These are phyloP conservation scores for Orchesella cincta DNA, from an alignment of 1,140 invertebrate genomes.

Conservation along the genomic window DNA sequence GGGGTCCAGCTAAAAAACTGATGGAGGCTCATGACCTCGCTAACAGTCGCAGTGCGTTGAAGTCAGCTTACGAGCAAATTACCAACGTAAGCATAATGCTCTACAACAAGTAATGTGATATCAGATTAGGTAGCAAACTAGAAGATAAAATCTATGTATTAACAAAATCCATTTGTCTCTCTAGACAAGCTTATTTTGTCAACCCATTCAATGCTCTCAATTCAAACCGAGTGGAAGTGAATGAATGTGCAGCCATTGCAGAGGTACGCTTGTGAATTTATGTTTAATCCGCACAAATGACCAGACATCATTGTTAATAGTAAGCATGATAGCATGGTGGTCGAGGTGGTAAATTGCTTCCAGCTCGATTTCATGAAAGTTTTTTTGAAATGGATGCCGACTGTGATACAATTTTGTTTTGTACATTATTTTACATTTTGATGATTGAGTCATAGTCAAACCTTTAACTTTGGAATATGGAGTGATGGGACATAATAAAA, in stretches of 20 bases:
- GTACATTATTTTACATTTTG: no score
- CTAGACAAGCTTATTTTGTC: conserved; percentile 79
- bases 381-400: no score
- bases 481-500: no score
- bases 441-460: no score
- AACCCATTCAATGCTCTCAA: conserved; percentile 88
- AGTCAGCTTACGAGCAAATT: conserved; percentile 60
- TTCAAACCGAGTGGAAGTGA: conserved; percentile 76
- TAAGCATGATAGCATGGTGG: no score
- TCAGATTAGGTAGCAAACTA: conserved; percentile 51
- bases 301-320: no score
- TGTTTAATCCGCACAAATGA: no score
- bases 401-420: no score
- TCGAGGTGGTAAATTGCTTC: no score
- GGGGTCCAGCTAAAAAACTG: conserved; percentile 75
- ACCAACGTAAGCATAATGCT: conserved; percentile 54
- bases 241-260: conserved; percentile 76
- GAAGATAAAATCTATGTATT: conserved; percentile 73
- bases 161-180: conserved; percentile 73
- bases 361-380: no score
- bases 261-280: no score
- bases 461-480: no score
- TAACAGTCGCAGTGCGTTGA: conserved; percentile 28
- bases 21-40: conserved; percentile 64
- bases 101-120: neutral